These are phyloP conservation scores for Motacilla alba DNA, from an alignment of 2,113 vertebrate species.

Conservation along the genomic window DNA sequence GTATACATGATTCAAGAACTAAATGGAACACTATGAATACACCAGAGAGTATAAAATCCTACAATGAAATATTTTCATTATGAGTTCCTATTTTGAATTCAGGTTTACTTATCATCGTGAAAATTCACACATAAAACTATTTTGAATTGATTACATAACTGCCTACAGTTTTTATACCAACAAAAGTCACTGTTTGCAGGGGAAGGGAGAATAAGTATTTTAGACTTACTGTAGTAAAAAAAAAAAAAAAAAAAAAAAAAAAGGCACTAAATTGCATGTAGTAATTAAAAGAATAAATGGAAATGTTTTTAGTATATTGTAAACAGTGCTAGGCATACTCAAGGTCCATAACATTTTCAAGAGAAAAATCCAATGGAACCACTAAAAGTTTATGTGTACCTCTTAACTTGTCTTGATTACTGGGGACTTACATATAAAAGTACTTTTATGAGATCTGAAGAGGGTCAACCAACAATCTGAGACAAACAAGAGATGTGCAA, in stretches of 20 bases:
- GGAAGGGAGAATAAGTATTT: not conserved
- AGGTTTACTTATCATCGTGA: not conserved
- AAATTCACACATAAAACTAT: not conserved
- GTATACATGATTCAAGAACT: not conserved
- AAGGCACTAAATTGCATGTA: not conserved
- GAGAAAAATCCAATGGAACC: not conserved
- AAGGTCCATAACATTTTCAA: not conserved
- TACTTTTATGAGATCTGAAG: not conserved
- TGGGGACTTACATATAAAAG: not conserved
- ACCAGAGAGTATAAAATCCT: not conserved
- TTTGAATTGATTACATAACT: not conserved
- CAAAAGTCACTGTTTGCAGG: not conserved
- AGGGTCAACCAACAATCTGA: not conserved
- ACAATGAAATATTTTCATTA: not conserved
- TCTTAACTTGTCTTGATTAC: not conserved
- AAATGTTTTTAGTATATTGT: not conserved
- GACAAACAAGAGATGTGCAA: not conserved
- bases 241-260: not conserved
- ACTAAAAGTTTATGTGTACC: not conserved
- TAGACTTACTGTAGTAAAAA: not conserved
- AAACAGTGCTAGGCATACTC: not conserved
- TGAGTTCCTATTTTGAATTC: not conserved
- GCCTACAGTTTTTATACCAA: not conserved
- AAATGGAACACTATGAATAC: not conserved
- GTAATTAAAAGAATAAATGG: slow-evolving; percentile 5